Conservation (phyloP, 2,113 vertebrate species). For the Pleuronectes platessa region DNA sequence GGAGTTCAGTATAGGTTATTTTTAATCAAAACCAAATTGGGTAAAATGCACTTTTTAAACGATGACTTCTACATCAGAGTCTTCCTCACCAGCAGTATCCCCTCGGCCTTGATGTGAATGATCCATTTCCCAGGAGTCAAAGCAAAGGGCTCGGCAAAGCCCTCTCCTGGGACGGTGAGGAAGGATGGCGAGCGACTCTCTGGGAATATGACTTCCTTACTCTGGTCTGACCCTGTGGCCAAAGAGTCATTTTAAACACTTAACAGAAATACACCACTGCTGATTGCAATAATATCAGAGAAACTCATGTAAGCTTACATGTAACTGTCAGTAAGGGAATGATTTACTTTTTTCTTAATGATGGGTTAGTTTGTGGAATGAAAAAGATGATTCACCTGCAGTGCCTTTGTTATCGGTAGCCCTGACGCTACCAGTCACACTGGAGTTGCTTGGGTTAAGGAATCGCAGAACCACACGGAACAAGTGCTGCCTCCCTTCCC, state of each 20-base stretch:
- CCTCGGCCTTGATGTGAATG: conserved; percentile 86
- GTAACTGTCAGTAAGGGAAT: not conserved
- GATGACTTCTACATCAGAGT: not conserved
- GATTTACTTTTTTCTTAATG: not conserved
- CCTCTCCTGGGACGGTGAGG: conserved; percentile 88
- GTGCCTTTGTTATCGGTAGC: conserved; percentile 77
- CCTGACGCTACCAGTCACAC: conserved; percentile 82
- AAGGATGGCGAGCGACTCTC: conserved; percentile 87
- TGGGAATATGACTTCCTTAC: conserved; percentile 88
- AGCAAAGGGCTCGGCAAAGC: conserved; percentile 86
- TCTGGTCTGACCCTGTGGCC: conserved; percentile 83
- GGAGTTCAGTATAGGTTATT: not conserved
- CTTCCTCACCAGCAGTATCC: conserved; percentile 90
- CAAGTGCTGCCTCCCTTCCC: conserved; percentile 77
- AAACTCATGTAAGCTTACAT: not conserved
- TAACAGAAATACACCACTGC: not conserved
- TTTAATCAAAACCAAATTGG: not conserved
- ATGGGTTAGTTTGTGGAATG: conserved; percentile 30
- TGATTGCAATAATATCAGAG: not conserved
- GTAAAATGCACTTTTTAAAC: not conserved
- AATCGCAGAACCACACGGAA: conserved; percentile 90
- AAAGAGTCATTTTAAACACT: not conserved
- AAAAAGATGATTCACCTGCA: conserved; percentile 81
- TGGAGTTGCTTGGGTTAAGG: conserved; percentile 83
- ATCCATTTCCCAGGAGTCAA: conserved; percentile 88